Conservation (phyloP, 2,113 vertebrate species). For the Leptobrachium ailaonicum region DNA sequence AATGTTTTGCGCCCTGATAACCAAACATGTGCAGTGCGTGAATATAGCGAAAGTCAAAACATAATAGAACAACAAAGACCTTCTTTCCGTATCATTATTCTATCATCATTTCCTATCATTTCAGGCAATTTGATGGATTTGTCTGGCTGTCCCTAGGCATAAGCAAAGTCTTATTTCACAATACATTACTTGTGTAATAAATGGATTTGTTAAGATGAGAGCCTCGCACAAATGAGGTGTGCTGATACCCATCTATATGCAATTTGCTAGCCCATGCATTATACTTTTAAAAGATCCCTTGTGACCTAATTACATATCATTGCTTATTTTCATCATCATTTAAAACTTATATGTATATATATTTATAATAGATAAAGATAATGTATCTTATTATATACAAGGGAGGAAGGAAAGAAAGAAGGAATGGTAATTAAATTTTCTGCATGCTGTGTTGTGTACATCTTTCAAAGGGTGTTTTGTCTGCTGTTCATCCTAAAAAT, state of each 20-base stretch:
- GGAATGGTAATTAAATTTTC: no score
- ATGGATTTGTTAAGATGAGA: constrained; percentile 11
- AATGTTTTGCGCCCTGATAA: no score
- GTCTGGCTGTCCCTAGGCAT: constrained; percentile 28
- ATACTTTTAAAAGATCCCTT: no score
- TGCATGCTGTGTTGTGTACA: no score
- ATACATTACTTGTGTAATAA: constrained; percentile 32
- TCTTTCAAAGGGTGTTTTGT: no score
- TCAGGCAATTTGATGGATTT: constrained; percentile 34
- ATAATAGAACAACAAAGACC: constrained; percentile 32
- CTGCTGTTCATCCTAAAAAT: no score
- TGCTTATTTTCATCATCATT: no score
- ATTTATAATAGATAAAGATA: no score
- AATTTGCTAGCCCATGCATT: neutral
- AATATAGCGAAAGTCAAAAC: neutral
- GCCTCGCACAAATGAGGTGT: constrained; percentile 25
- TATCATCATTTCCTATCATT: constrained; percentile 38
- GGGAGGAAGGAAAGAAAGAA: no score
- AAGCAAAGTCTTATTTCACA: constrained; percentile 36
- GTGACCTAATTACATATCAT: no score
- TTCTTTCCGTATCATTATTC: constrained; percentile 18
- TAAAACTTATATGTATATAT: no score
- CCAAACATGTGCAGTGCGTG: neutral
- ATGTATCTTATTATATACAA: no score
- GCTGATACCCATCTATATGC: neutral